A percentile compares a stretch with the other conserved stretches of the same genome.
These are phyloP conservation scores for Drosophila formosana DNA, from an alignment of 2,888 invertebrate species.

Conservation along the genomic window DNA sequence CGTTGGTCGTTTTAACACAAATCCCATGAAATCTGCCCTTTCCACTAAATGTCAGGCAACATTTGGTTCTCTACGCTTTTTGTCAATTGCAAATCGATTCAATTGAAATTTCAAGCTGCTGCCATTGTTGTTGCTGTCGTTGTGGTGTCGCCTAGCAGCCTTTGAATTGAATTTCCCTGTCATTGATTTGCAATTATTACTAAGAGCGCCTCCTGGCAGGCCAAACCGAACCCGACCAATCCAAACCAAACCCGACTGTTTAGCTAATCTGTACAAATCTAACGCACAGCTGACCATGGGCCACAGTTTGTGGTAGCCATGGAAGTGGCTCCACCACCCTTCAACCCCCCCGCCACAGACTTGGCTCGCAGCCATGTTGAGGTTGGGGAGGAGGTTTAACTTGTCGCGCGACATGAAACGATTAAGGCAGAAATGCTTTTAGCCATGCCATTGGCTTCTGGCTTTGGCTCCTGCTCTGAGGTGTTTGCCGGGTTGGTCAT, in stretches of 20 bases:
- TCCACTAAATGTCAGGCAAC: constrained; percentile 23
- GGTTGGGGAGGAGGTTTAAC: constrained; percentile 38
- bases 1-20: constrained; percentile 65
- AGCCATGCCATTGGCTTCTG: constrained; percentile 66
- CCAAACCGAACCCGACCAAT: constrained; percentile 45
- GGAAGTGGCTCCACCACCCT: constrained; percentile 7
- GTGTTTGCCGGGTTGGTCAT: constrained; percentile 57
- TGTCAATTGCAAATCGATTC: constrained; percentile 55
- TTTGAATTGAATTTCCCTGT: constrained; percentile 67
- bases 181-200: constrained; percentile 79
- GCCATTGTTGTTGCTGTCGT: constrained; percentile 25
- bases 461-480: constrained; percentile 43
- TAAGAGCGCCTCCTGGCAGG: constrained; percentile 55
- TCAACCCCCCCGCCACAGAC: constrained; percentile 4
- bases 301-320: constrained; percentile 19
- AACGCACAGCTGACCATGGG: constrained; percentile 57
- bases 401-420: constrained; percentile 77
- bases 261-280: constrained; percentile 55
- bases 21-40: constrained; percentile 31
- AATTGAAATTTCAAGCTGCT: constrained; percentile 59
- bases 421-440: constrained; percentile 75
- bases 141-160: constrained; percentile 53
- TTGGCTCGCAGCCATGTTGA: constrained; percentile 9
- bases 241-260: constrained; percentile 45
- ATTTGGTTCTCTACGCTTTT: constrained; percentile 54